These are phyloP conservation scores for Gymnogyps californianus DNA, from an alignment of 2,113 vertebrate species.

Conservation along the genomic window DNA sequence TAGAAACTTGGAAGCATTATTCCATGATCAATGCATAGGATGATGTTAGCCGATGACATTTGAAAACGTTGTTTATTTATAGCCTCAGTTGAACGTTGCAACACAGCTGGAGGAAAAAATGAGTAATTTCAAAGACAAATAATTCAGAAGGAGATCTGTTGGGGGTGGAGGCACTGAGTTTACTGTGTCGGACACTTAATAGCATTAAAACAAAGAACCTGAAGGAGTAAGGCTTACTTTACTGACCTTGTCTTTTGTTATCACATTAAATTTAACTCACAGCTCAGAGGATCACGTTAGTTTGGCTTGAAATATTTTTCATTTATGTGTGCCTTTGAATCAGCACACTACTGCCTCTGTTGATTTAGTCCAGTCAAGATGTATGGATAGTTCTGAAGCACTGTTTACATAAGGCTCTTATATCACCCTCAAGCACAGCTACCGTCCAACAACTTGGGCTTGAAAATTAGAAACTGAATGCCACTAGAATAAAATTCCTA, in stretches of 20 bases:
- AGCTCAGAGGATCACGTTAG: neutral
- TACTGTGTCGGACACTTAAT: slow-evolving; percentile 3
- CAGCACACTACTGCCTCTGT: slow-evolving; percentile 39
- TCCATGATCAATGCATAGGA: slow-evolving; percentile 23
- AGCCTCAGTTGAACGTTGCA: slow-evolving; percentile 6
- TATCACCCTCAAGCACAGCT: slow-evolving; percentile 51
- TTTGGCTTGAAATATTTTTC: slow-evolving; percentile 68
- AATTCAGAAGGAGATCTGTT: slow-evolving; percentile 18
- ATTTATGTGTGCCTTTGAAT: slow-evolving; percentile 66
- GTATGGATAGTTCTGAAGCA: slow-evolving; percentile 48
- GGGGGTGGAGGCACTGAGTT: neutral
- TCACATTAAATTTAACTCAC: neutral
- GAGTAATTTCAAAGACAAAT: slow-evolving; percentile 51
- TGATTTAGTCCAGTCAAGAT: slow-evolving; percentile 58
- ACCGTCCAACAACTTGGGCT: slow-evolving; percentile 20
- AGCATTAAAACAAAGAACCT: slow-evolving; percentile 20
- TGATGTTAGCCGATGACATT: slow-evolving; percentile 51
- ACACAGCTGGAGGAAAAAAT: slow-evolving; percentile 43
- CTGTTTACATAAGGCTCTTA: slow-evolving; percentile 33
- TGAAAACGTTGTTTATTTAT: slow-evolving; percentile 41
- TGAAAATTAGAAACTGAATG: slow-evolving; percentile 49
- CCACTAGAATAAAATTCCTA: slow-evolving; percentile 36
- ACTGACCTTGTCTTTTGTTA: slow-evolving; percentile 54
- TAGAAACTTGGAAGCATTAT: neutral
- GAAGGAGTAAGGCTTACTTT: neutral